Evolutionary conservation across 2,113 vertebrate species (phyloP), one percentile per base, ranked within the genome.

Genomic region (Chaenocephalus aceratus): DNA sequence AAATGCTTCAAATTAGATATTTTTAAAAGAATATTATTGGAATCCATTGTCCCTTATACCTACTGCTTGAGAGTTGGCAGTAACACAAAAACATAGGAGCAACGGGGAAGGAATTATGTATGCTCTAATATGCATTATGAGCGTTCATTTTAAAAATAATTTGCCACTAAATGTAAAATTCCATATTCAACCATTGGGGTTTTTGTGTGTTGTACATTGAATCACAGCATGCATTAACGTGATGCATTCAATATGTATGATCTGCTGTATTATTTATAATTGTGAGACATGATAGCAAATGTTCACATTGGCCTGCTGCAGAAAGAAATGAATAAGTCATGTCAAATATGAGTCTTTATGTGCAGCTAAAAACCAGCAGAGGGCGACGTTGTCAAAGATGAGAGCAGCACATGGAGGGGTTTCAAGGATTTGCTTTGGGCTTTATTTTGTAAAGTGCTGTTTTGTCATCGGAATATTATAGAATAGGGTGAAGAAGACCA

Each of bases 351-450:
- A 16, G 2, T 48, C 13, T 0, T 58, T 0, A 11, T 44, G 2
- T 81, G 9, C 60, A 53, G 14, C 23, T 58, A 2, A 36, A 48
- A 54, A 57, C 89, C 93, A 92, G 84, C 86, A 94, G 93, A 87
- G 79, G 88, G 86, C 73, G 13, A n/a, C 88, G 68, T 88, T 88
- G 83, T 80, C 85, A 86, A 90, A 87, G 73, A 34, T 44, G 61
- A 81, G 54, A 46, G 26, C 61, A 49, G 41, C 71, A 51, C 21
- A 59, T 6, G 3, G 21, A 16, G 21, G 3, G 3, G 56, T 61
- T 1, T 51, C 3, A 7, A 57, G 14, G 12, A 7, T 57, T 58
- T 1, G 7, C 7, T 63, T 3, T 62, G 1, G 23, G 10, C 41
- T 48, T 1, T 0, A 16, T 8, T 68, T 64, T 16, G 7, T 12